Base-by-base conservation (phyloP, 2,888 invertebrate genomes). In the Cylloceria caligata region DNA sequence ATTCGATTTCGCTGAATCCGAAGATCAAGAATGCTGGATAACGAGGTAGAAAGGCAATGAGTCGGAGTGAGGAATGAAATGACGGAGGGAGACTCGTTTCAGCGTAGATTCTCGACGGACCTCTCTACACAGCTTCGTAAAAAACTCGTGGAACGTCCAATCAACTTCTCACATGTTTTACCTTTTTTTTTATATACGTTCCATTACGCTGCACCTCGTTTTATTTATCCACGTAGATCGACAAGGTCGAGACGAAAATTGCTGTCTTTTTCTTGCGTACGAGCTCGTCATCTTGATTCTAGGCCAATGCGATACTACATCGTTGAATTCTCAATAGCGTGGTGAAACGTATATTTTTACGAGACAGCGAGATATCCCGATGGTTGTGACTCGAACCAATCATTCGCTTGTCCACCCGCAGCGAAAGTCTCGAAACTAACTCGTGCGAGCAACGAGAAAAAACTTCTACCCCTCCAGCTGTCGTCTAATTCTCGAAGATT, bases 1-100 rank as follows among this genome's bases (percentile, higher is more conserved):
- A 65, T 74, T 81, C 49, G 74, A 78, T 81, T 81, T 74, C 49
- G 81, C 81, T 81, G 81, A 81, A 81, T 78, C 77, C 74, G 19
- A 78, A 78, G 81, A 81, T 81, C 78, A 57, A 64, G 65, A 49
- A 78, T 57, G 60, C 21, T n/a, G 68, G 74, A 81, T 78, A 71
- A 81, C 77, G 73, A 74, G 68, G 47, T 24, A 36, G 68, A 42
- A 52, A n/a, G 42, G 55, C 42, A 34, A 52, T 24, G n/a, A 57
- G 69, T 16, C 3, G 45, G 19, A 24, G 34, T 4, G 47, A 57
- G 55, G 36, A 39, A 42, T 24, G 27, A 27, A 52, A 13, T 11
- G 36, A 27, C 4, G 55, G 24, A 24, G 11, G 24, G n/a, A 27
- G 16, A 55, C 19, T 42, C 52, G 36, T 68, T 68, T 68, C 27